Evolutionary conservation across 2,113 vertebrate genomes (phyloP), one percentile per base, ranked within the genome.

Genomic region (Dasypus novemcinctus): DNA sequence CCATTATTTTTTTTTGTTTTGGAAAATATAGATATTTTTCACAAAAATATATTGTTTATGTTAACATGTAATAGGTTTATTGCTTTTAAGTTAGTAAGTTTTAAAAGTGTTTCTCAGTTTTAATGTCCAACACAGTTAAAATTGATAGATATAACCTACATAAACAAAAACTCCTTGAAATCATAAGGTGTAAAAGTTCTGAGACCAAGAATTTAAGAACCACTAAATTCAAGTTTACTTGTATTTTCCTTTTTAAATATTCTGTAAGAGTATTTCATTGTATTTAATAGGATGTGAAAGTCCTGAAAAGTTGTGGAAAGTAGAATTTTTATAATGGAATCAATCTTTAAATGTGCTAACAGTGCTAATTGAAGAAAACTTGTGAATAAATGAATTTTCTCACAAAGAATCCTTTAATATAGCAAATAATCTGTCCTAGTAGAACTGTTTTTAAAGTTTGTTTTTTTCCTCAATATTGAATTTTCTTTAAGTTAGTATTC

Each of bases 321-420:
- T 54, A 88, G 46, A 63, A 83, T 79, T 92, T 95, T 82, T 90
- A 5, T 43, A 90, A 83, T 69, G 29, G n/a, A 86, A n/a, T 85
- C 14, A 79, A 69, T 38, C 38, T 85, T 71, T 69, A 97, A 84
- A 87, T 81, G 23, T 86, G 49, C n/a, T 21, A 86, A n/a, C 15
- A 68, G 15, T 69, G 46, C 64, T 91, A 86, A 83, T 57, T 72
- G 64, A 81, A 75, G 43, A 84, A 61, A 36, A 61, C 54, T 36
- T 38, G 38, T 54, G 31, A 69, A 29, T 23, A 93, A 68, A 33
- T 94, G 33, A 84, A 43, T n/a, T 27, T 68, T 68, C 20, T 49
- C 68, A 82, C 33, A 41, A 66, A 74, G 59, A 90, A 38, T 38
- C 33, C 15, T 52, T 94, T 61, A 93, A 83, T 76, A 54, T 54